These are phyloP conservation scores for Albula glossodonta DNA, from an alignment of 2,113 vertebrate species.

Conservation along the genomic window DNA sequence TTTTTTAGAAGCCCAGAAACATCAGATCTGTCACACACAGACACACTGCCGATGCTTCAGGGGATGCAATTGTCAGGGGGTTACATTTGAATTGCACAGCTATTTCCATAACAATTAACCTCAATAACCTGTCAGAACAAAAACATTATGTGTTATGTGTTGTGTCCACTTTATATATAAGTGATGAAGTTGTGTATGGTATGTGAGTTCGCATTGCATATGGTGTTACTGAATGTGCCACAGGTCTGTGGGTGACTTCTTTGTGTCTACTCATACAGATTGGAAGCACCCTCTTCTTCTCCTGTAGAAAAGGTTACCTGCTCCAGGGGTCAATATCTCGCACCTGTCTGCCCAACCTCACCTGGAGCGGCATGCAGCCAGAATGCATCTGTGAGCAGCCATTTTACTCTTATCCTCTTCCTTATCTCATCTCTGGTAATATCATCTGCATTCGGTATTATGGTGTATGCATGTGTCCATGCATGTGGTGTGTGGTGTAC, in stretches of 20 bases:
- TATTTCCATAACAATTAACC: too few relatives aligned
- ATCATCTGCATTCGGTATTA: too few relatives aligned
- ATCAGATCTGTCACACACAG: too few relatives aligned
- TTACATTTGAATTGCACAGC: too few relatives aligned
- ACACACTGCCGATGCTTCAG: too few relatives aligned
- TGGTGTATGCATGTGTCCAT: too few relatives aligned
- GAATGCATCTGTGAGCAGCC: conserved; percentile 88
- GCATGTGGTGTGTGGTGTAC: too few relatives aligned
- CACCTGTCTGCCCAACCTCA: conserved; percentile 93
- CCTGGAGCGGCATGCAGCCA: conserved; percentile 91
- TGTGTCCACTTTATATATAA: neutral
- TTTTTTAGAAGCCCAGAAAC: too few relatives aligned
- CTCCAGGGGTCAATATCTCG: conserved; percentile 94
- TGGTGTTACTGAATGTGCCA: neutral
- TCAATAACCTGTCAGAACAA: too few relatives aligned
- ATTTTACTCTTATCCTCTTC: neutral
- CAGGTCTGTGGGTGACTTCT: neutral
- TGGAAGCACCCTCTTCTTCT: conserved; percentile 86
- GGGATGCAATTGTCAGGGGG: too few relatives aligned
- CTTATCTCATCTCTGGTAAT: neutral
- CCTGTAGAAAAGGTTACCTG: conserved; percentile 92
- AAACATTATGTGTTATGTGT: neutral
- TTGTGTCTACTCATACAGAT: conserved; percentile 60
- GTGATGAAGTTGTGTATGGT: neutral
- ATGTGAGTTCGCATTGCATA: neutral